Base-by-base conservation (phyloP, 2,888 invertebrate genomes). In the Nomada ruficornis region DNA sequence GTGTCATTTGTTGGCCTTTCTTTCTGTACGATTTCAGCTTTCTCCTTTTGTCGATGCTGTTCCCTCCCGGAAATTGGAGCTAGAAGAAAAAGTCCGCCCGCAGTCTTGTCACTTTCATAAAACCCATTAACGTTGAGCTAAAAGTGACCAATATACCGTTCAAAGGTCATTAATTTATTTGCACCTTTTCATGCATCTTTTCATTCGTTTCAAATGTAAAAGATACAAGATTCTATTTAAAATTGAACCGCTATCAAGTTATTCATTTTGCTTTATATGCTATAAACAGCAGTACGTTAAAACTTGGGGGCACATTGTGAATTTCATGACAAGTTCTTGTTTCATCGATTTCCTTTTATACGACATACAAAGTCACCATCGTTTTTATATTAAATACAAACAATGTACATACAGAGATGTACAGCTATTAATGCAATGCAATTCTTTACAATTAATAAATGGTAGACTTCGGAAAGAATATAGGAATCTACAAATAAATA, bases 351-450 rank as follows among this genome's bases (percentile, higher is more conserved):
- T 29, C 20, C 20, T 18, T 70, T 52, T 15, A 20, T 59, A 70
- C 59, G 29, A 59, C 69, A 47, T 70, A 70, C 59, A 47, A 20
- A 47, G 59, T 23, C 59, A 59, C 44, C 13, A 70, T 47, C 59
- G 42, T 11, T 70, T 70, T 59, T 9, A 26, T 20, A 18, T 11
- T 18, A 20, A 55, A 18, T 42, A 57, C 42, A 13, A 23, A 18
- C 26, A 57, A 47, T 47, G 9, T 13, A 57, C n/a, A 15, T 13
- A 18, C 26, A 13, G 54, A 57, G 54, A 57, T 69, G 15, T 42
- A 55, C 36, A 42, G 4, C 11, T 18, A 23, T 55, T 54, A 54
- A 18, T 42, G 2, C 10, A 57, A 42, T 44, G 11, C 15, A 26
- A 9, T 7, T 42, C 2, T 5, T 55, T 55, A 23, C 1, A 42